Evolutionary conservation across 1,140 invertebrate species (phyloP).

Genomic region (Tetragonula clypearis): DNA sequence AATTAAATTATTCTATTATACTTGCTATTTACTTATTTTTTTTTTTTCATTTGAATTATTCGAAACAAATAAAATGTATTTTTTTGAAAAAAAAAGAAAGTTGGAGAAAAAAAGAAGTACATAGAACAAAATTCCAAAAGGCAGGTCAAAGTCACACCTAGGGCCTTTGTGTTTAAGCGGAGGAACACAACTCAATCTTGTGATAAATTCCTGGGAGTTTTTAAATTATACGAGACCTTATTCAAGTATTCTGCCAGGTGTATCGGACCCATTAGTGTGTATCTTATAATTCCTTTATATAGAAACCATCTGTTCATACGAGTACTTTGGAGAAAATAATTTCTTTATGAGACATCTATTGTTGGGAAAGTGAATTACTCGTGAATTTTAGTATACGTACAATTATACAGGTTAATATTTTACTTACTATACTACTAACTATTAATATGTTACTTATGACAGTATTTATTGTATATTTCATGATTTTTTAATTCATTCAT

Average conservation of each 20-base stretch:
- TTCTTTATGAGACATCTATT: slow-evolving; percentile 54
- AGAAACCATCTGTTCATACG: background rate
- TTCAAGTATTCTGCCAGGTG: slow-evolving; percentile 72
- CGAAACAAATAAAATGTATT: background rate
- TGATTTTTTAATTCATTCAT: background rate
- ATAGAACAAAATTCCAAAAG: slow-evolving; percentile 49
- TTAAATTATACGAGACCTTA: slow-evolving; percentile 60
- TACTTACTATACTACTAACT: too few species aligned
- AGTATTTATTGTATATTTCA: background rate
- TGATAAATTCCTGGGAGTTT: slow-evolving; percentile 52
- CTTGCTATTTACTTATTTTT: background rate
- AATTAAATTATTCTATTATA: slow-evolving; percentile 5
- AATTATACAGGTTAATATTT: too few species aligned
- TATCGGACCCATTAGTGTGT: slow-evolving; percentile 61
- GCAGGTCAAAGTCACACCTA: slow-evolving; percentile 72
- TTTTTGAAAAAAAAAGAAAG: background rate
- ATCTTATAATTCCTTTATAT: slow-evolving; percentile 59
- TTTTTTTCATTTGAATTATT: background rate
- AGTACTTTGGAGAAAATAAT: slow-evolving; percentile 55
- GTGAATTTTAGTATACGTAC: slow-evolving; percentile 4
- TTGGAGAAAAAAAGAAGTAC: background rate
- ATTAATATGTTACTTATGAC: background rate
- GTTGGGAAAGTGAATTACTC: slow-evolving; percentile 24
- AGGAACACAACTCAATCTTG: slow-evolving; percentile 49
- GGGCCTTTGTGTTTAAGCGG: slow-evolving; percentile 52